Evolutionary conservation across 2,113 vertebrate species (phyloP).

Genomic region (Saccopteryx leptura): DNA sequence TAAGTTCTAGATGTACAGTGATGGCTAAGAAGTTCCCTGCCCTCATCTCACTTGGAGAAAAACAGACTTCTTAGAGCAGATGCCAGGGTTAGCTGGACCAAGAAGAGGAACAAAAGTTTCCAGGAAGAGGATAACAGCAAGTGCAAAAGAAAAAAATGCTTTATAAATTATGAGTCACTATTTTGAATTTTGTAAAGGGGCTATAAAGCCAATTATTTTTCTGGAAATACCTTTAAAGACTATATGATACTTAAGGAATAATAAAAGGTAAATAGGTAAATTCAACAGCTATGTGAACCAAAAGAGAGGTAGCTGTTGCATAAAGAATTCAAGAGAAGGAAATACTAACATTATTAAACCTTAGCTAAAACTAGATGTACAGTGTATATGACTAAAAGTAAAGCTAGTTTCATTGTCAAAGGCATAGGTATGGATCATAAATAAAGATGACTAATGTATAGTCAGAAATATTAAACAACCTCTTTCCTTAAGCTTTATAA

Average conservation of each 20-base stretch:
- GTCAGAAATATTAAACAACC: conserved; percentile 40
- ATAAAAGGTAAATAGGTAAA: conserved; percentile 32
- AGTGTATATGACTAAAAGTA: conserved; percentile 4
- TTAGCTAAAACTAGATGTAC: background rate
- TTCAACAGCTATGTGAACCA: background rate
- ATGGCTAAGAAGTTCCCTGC: background rate
- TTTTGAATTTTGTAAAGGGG: conserved; percentile 10
- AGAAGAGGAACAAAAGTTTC: background rate
- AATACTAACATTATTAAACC: conserved; percentile 35
- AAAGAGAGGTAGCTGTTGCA: background rate
- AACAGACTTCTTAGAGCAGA: background rate
- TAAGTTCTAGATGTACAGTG: background rate
- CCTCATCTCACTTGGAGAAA: background rate
- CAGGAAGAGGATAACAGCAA: background rate
- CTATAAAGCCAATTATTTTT: conserved; percentile 2
- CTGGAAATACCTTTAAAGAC: conserved; percentile 28
- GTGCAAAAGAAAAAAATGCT: background rate
- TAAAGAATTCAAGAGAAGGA: conserved; percentile 10
- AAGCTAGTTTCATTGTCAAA: conserved; percentile 51
- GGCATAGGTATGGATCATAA: background rate
- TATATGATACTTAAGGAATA: conserved; percentile 22
- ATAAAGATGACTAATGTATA: background rate
- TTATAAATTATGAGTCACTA: background rate
- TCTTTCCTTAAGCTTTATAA: background rate
- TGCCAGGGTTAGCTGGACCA: background rate